A percentile compares a stretch with the other conserved stretches of the same genome.
phyloP scores from a whole-genome alignment of 1,140 invertebrate genomes.

The Sipha flava region DNA sequence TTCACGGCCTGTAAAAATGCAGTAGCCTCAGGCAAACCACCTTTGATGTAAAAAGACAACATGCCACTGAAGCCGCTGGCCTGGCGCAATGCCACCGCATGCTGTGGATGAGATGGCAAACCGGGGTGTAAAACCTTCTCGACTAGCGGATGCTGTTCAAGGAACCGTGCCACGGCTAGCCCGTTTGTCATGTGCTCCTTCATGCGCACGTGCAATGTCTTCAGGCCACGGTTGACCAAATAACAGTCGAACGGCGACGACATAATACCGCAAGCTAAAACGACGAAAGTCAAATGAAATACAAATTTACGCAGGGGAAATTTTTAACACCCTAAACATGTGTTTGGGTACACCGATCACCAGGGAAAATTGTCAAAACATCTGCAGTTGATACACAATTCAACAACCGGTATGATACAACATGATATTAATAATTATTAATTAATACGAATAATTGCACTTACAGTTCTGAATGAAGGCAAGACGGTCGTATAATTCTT shows the following conservation, averaged over 20 bases:
- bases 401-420: no score
- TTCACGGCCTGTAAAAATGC: constrained; percentile 71
- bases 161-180: constrained; percentile 65
- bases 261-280: constrained; percentile 74
- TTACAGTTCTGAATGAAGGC: constrained; percentile 85
- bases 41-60: constrained; percentile 79
- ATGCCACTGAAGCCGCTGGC: constrained; percentile 87
- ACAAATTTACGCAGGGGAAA: no score
- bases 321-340: no score
- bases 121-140: constrained; percentile 78
- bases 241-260: constrained; percentile 96
- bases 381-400: no score
- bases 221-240: constrained; percentile 85
- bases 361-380: no score
- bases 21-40: constrained; percentile 63
- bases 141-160: constrained; percentile 69
- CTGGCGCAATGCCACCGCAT: constrained; percentile 74
- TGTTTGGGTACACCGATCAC: no score
- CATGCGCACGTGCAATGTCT: constrained; percentile 90
- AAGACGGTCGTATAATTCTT: constrained; percentile 62
- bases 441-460: constrained; percentile 26
- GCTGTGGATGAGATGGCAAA: constrained; percentile 85
- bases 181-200: constrained; percentile 73
- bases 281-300: constrained; percentile 25
- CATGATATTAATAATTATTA: background rate